Percentiles rank a stretch among this genome's conserved stretches.
These are phyloP conservation scores for Pyrrhia umbra DNA, from an alignment of 2,888 invertebrate species.

Conservation along the genomic window DNA sequence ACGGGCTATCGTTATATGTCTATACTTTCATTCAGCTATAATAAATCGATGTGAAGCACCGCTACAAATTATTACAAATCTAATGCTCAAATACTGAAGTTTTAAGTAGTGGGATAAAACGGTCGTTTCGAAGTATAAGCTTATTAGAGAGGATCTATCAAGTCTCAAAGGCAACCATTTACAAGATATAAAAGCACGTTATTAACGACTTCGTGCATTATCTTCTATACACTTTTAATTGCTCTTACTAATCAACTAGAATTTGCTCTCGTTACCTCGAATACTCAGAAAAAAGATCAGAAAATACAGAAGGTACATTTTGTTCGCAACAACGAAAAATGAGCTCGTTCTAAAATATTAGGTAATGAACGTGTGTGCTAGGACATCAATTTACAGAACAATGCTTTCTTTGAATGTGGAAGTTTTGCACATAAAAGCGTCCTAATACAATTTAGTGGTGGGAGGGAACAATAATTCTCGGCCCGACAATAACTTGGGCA, in stretches of 20 bases:
- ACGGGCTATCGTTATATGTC: background rate
- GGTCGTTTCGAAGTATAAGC: background rate
- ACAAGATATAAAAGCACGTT: constrained; percentile 26
- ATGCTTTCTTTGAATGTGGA: constrained; percentile 53
- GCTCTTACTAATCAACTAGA: constrained; percentile 51
- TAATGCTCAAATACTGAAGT: background rate
- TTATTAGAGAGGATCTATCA: constrained; percentile 12
- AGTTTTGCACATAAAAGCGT: constrained; percentile 53
- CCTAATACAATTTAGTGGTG: constrained; percentile 55
- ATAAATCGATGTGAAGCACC: no score
- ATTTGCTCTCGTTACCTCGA: constrained; percentile 48
- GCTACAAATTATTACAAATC: no score
- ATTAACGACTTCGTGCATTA: constrained; percentile 29
- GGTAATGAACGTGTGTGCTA: constrained; percentile 24
- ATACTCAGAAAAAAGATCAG: constrained; percentile 32
- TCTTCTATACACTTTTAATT: constrained; percentile 39
- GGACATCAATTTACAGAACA: constrained; percentile 54
- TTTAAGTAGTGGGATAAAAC: background rate
- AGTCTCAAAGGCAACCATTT: constrained; percentile 15
- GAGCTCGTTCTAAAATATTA: constrained; percentile 21
- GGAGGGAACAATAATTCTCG: constrained; percentile 58
- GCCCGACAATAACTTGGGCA: constrained; percentile 51
- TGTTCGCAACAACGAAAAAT: background rate
- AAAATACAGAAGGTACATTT: no score
- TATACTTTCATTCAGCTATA: no score